Conservation (phyloP, 1,140 invertebrate genomes). For the Heliconius eleuchia region DNA sequence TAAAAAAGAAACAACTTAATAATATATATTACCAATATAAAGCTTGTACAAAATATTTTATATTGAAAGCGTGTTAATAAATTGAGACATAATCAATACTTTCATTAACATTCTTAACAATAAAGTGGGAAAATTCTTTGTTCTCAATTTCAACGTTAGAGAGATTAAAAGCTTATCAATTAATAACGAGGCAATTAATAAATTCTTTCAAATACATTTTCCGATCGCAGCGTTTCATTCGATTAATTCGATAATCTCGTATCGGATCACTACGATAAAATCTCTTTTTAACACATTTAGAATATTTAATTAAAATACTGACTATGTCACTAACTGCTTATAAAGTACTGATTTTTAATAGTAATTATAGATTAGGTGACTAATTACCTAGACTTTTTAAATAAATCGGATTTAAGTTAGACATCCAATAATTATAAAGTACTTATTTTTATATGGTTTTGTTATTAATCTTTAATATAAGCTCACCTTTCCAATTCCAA, state of each 20-base stretch:
- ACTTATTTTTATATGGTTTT: background rate
- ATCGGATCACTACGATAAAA: background rate
- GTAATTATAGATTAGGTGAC: background rate
- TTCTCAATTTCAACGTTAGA: background rate
- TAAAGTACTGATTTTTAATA: background rate
- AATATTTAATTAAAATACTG: background rate
- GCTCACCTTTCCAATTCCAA: background rate
- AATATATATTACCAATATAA: too few relatives aligned
- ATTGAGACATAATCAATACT: background rate
- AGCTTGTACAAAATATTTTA: background rate
- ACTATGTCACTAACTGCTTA: background rate
- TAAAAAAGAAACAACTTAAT: background rate
- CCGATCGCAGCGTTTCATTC: background rate
- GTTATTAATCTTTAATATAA: background rate
- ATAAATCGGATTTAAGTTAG: background rate
- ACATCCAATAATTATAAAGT: background rate
- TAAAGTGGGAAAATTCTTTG: background rate
- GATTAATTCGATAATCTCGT: background rate
- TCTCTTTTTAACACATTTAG: background rate
- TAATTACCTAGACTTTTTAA: background rate
- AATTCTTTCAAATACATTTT: conserved; percentile 4
- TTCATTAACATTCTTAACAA: conserved; percentile 3
- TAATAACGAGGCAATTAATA: conserved; percentile 1
- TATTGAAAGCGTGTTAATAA: background rate
- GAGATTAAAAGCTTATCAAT: conserved; percentile 10